These are phyloP conservation scores for Tupiocoris notatus DNA, from an alignment of 2,888 invertebrate species.

Conservation along the genomic window DNA sequence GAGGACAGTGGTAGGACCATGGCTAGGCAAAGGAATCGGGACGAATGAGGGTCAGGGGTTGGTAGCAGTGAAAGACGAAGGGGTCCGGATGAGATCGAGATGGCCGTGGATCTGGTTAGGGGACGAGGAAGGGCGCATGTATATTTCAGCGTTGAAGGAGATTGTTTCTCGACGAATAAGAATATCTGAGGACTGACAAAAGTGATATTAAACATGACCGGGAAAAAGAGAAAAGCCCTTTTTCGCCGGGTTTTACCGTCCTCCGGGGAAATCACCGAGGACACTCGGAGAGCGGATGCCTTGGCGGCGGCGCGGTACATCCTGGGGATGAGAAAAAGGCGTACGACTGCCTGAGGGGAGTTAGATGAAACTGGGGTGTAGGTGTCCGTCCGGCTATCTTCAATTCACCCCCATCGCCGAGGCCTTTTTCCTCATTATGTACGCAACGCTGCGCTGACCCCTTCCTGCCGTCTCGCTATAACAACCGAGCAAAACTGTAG, in stretches of 20 bases:
- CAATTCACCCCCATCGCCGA: background rate
- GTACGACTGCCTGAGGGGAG: constrained; percentile 6
- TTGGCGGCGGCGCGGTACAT: constrained; percentile 42
- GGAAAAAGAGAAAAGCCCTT: constrained; percentile 16
- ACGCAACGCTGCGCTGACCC: constrained; percentile 11
- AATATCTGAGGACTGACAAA: constrained; percentile 48
- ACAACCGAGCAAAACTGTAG: too few relatives aligned
- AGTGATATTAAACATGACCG: constrained; percentile 48
- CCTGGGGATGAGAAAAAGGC: constrained; percentile 32
- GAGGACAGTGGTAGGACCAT: background rate
- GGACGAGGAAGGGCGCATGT: constrained; percentile 38
- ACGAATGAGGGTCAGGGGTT: background rate
- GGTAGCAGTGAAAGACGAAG: constrained; percentile 2
- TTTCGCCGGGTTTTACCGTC: constrained; percentile 47
- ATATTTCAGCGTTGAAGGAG: constrained; percentile 47
- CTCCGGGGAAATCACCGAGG: constrained; percentile 50
- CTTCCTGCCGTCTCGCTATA: background rate
- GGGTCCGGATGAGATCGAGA: constrained; percentile 7
- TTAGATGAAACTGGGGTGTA: constrained; percentile 18
- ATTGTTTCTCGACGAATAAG: constrained; percentile 47
- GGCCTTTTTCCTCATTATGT: constrained; percentile 31
- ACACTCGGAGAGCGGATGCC: constrained; percentile 40
- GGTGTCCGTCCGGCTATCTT: constrained; percentile 3
- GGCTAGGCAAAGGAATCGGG: background rate
- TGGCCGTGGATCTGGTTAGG: background rate